A percentile compares a stretch with the other conserved stretches of the same genome.
Conservation (phyloP, 2,113 vertebrate species). For the Dasyornis broadbenti region DNA sequence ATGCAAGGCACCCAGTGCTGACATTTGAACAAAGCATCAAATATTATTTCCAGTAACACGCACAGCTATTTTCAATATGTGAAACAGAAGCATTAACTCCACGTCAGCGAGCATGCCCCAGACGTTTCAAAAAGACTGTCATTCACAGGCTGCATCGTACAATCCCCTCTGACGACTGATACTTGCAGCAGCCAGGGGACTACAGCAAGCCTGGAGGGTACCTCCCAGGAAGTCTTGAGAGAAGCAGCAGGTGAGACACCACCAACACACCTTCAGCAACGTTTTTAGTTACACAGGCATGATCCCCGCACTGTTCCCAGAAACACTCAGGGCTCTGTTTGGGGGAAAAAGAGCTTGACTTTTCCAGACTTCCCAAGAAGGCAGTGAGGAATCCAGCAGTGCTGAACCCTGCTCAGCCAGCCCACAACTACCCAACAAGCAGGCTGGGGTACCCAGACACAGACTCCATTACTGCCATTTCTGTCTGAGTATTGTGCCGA, state of each 20-base stretch:
- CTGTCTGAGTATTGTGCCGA: not conserved
- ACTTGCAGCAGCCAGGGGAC: not conserved
- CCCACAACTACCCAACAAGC: not conserved
- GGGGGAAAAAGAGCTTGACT: not conserved
- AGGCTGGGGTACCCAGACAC: not conserved
- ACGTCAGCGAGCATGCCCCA: not conserved
- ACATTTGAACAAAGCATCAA: not conserved
- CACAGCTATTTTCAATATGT: not conserved
- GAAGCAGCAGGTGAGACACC: not conserved
- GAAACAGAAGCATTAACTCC: not conserved
- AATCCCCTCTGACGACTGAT: too few relatives aligned
- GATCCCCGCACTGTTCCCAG: not conserved
- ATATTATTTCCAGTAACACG: not conserved
- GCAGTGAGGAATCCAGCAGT: not conserved
- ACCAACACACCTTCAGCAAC: not conserved
- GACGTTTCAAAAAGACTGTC: not conserved
- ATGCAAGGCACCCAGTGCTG: not conserved
- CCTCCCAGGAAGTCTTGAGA: accelerated
- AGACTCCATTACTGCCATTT: not conserved
- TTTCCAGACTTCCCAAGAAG: not conserved
- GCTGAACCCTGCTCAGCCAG: not conserved
- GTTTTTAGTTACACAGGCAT: not conserved
- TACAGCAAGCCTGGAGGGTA: not conserved
- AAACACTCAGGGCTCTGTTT: too few relatives aligned
- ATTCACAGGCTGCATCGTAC: not conserved